Evolutionary conservation across 1,140 invertebrate species (phyloP), one percentile per base, ranked within the genome.

Genomic region (Halesus radiatus): DNA sequence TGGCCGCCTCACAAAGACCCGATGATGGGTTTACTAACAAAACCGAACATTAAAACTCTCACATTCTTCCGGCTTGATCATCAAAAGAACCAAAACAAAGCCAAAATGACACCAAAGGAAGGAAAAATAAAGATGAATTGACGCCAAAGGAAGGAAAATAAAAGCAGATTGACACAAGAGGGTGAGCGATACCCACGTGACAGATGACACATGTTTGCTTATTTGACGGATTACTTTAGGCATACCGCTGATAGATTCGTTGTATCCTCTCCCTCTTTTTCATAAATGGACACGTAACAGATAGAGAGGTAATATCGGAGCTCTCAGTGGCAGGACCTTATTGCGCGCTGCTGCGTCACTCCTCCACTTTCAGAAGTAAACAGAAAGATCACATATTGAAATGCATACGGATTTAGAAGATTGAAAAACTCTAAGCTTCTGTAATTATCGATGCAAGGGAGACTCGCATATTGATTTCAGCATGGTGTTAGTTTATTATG

Each of bases 1-100:
- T 74, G 70, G 70, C 70, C 20, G 52, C 22, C 20, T 26, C 22
- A 54, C 70, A 74, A 74, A 74, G 70, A 22, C 50, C 62, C 53
- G 70, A 74, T 74, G 70, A 74, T 74, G 16, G 70, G 70, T 54
- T 56, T 74, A 74, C 70, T 54, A 74, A 74, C 70, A 74, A 15
- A 56, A 56, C 70, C 53, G 26, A 54, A 54, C 70, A 74, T 74
- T 74, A 74, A 22, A 74, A 22, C 18, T 7, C 70, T 56, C 20
- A 15, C 70, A 26, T 74, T 74, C 70, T 74, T 74, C 70, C 70
- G 52, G 70, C 4, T 26, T 18, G 32, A 70, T 74, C 70, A 54
- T 74, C 70, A 74, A 74, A 74, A 56, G 70, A 56, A 74, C 20
- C 10, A 74, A 56, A 74, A 70, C 37, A 50, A 70, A 8, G n/a